Evolutionary conservation across 1,140 invertebrate species (phyloP).

Genomic region (Euglossa dilemma): DNA sequence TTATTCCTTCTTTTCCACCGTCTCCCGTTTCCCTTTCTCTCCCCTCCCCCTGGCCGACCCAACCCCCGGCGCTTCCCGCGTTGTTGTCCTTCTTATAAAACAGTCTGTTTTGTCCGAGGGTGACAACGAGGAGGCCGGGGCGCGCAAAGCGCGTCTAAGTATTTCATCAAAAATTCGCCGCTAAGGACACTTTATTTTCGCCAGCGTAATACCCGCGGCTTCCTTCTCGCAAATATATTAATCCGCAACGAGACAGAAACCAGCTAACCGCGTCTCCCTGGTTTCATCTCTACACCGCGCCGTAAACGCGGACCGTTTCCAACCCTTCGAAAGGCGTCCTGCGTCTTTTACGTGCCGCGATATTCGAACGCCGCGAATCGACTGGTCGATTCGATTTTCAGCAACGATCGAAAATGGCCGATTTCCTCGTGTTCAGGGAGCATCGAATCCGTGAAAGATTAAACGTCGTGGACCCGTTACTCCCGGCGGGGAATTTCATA

Average conservation of each 20-base stretch:
- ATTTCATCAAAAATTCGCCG: slow-evolving; percentile 74
- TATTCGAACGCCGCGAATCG: no score
- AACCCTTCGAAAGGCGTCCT: no score
- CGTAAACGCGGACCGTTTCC: not conserved
- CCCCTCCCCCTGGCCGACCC: slow-evolving; percentile 24
- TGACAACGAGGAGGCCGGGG: slow-evolving; percentile 54
- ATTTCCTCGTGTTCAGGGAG: not conserved
- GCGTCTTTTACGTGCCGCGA: no score
- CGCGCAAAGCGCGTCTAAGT: slow-evolving; percentile 75
- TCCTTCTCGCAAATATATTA: not conserved
- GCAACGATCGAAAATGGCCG: not conserved
- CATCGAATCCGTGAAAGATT: not conserved
- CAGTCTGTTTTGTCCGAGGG: slow-evolving; percentile 22
- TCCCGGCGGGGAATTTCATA: not conserved
- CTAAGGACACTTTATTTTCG: slow-evolving; percentile 57
- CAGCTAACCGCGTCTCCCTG: not conserved
- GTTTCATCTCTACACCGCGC: not conserved
- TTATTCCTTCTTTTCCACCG: slow-evolving; percentile 76
- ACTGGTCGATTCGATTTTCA: no score
- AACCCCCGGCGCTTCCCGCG: slow-evolving; percentile 6
- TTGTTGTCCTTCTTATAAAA: slow-evolving; percentile 20
- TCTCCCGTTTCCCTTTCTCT: slow-evolving; percentile 26
- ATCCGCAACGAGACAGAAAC: not conserved
- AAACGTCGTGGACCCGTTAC: not conserved
- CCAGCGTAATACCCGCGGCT: not conserved